Evolutionary conservation across 2,888 invertebrate species (phyloP).

Genomic region (Xestia xanthographa): DNA sequence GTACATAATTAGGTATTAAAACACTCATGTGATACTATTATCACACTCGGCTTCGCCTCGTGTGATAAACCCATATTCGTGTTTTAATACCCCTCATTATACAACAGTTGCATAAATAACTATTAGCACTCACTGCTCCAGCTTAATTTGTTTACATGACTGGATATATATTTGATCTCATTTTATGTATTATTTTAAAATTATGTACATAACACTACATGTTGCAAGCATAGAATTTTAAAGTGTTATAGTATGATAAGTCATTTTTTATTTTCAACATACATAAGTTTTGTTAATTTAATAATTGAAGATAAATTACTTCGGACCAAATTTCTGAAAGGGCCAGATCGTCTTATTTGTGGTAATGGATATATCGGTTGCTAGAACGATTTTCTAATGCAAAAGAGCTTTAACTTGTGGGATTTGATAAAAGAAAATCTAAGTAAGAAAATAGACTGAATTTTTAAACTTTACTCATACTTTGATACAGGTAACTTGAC

Average conservation of each 20-base stretch:
- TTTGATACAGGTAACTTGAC: slow-evolving; percentile 87
- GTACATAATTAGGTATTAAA: no score
- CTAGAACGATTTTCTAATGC: slow-evolving; percentile 81
- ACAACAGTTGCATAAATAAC: no score
- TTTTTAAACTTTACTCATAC: slow-evolving; percentile 86
- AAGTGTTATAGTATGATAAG: slow-evolving; percentile 70
- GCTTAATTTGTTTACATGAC: slow-evolving; percentile 78
- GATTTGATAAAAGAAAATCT: slow-evolving; percentile 82
- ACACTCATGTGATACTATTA: no score
- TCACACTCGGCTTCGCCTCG: no score
- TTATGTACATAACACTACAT: slow-evolving; percentile 80
- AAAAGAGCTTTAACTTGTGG: slow-evolving; percentile 87
- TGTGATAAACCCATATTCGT: no score
- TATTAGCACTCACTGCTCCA: slow-evolving; percentile 76
- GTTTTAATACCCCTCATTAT: no score
- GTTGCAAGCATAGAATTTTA: slow-evolving; percentile 75
- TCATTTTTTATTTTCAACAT: slow-evolving; percentile 69
- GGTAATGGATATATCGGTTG: slow-evolving; percentile 77
- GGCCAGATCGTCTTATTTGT: slow-evolving; percentile 76
- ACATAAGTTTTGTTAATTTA: slow-evolving; percentile 62
- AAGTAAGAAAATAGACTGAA: slow-evolving; percentile 86
- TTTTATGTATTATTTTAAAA: slow-evolving; percentile 84
- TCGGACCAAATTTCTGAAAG: slow-evolving; percentile 83
- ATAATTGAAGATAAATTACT: slow-evolving; percentile 65
- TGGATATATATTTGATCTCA: slow-evolving; percentile 88